Evolutionary conservation across 2,797 vertebrate species (phyloP), one percentile per base, ranked within the genome.

Genomic region (Cossypha caffra): DNA sequence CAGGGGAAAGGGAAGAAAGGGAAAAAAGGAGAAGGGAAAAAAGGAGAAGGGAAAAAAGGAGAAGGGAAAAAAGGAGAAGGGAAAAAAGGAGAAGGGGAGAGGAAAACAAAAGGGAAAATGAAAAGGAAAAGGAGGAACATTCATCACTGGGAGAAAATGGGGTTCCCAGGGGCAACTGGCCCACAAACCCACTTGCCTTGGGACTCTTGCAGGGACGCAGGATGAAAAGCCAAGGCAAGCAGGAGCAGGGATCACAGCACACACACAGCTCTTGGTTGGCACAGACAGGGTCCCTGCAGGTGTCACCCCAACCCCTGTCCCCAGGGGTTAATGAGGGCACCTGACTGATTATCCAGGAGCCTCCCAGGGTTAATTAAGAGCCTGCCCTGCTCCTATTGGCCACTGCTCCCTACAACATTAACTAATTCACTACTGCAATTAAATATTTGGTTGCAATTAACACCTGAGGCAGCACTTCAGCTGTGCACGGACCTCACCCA

Each of bases 281-380:
- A 50, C 26, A 16, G n/a, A n/a, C 48, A 62, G 11, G 14, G 48
- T 13, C 71, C 72, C 50, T 11, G 19, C 45, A 79, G 86, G 78
- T 2, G 4, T 13, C 90, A 93, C 51, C 42, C 4, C n/a, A 42
- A 4, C 21, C 67, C 40, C 63, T 10, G 9, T 50, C 58, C 82
- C 66, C 51, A 4, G 55, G 72, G 78, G 86, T 72, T 42, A 90
- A 91, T 88, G 54, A 94, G 78, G 58, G 78, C 84, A 57, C 54
- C 74, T 72, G 38, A 45, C 74, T 90, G 43, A 92, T 88, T 43
- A 67, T 0, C 86, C 81, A 43, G 28, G 71, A 50, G 23, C 23
- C 84, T 89, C 48, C 42, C 75, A 26, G 42, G 59, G 63, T 80
- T 95, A 94, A 94, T 92, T 94, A 93, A 80, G 50, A 62, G 40